Evolutionary conservation across 2,113 vertebrate genomes (phyloP).

Genomic region (Hyaena hyaena): DNA sequence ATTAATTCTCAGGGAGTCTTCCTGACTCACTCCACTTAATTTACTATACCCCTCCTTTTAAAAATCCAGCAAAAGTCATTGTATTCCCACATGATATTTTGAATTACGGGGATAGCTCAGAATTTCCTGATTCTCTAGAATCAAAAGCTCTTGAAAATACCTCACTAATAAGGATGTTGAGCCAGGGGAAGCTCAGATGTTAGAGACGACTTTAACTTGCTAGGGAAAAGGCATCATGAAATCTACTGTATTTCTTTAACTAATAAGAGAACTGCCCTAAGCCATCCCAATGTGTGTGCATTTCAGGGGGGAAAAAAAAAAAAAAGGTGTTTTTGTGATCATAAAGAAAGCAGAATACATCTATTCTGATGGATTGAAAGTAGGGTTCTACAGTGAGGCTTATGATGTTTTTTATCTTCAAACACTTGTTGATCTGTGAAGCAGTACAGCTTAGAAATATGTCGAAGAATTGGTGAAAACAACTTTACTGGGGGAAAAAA

Average conservation of each 20-base stretch:
- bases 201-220: neutral
- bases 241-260: neutral
- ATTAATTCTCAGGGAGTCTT: neutral
- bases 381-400: neutral
- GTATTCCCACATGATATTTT: neutral
- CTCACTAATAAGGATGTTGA: neutral
- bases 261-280: neutral
- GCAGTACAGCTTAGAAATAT: neutral
- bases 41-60: neutral
- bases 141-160: neutral
- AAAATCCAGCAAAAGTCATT: neutral
- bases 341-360: neutral
- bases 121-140: neutral
- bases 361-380: conserved; percentile 24
- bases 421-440: conserved; percentile 16
- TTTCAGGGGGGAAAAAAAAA: neutral
- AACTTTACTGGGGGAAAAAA: neutral
- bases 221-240: neutral
- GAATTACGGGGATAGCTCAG: neutral
- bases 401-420: neutral
- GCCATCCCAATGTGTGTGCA: neutral
- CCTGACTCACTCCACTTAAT: neutral
- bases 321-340: neutral
- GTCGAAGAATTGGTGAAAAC: neutral
- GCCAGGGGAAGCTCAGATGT: neutral